Evolutionary conservation across 2,888 invertebrate species (phyloP), one percentile per base, ranked within the genome.

Genomic region (Habroteleia sp.): DNA sequence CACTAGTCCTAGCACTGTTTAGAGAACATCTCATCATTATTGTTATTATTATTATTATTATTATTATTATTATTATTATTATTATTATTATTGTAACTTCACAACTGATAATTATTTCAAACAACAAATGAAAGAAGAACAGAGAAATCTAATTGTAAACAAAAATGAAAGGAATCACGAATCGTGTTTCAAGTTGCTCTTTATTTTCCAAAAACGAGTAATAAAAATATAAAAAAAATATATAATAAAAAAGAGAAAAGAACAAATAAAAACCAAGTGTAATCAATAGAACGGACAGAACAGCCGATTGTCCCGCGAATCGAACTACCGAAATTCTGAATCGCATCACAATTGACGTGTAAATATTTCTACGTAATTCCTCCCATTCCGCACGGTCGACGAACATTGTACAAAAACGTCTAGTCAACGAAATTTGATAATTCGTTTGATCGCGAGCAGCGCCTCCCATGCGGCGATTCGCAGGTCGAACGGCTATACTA

Each of bases 1-100:
- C 88, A 87, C 88, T 88, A 88, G 88, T 88, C 88, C 86, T 87
- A 88, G 87, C 87, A 88, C 85, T 88, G 85, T 87, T 88, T 87
- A 88, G 86, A n/a, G n/a, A 88, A 85, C 87, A 87, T 85, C 83
- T 87, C 87, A 85, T 88, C 84, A 86, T 87, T 87, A 86, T 87
- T 87, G 84, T 88, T 87, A 85, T 87, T 84, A 85, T 83, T 31
- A 54, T 35, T 27, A 50, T 50, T 50, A 50, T 58, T 56, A 83
- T 82, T 83, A 85, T 87, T 84, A 85, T 83, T 29, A 85, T 88
- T 83, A 86, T 87, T 87, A 86, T 87, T 87, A 84, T 88, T 87
- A 85, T 87, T 84, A 85, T 83, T 29, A 66, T 62, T 50, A 63
- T 50, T 63, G 39, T 66, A 66, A 54, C 31, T 48, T 35, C 33